Percentiles rank a stretch among this genome's conserved stretches.
phyloP scores from a whole-genome alignment of 1,140 invertebrate species.

The Drosophila biarmipes region DNA sequence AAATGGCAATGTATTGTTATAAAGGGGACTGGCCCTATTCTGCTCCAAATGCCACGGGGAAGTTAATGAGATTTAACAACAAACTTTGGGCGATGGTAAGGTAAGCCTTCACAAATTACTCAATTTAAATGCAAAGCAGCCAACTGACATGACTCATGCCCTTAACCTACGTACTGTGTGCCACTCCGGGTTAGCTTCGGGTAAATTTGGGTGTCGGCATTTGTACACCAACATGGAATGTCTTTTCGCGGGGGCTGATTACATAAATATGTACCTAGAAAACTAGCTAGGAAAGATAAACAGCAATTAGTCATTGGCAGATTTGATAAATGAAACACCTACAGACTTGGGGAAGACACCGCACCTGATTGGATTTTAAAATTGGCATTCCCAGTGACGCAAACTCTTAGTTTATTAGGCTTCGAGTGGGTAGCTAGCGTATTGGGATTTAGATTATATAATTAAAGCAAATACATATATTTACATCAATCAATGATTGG shows the following conservation, averaged over 20 bases:
- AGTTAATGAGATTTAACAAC: constrained; percentile 39
- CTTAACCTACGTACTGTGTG: constrained; percentile 32
- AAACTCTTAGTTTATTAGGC: constrained; percentile 25
- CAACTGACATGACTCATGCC: constrained; percentile 39
- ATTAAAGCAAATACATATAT: constrained; percentile 47
- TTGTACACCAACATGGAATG: constrained; percentile 41
- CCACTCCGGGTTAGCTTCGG: constrained; percentile 2
- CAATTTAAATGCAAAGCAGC: constrained; percentile 50
- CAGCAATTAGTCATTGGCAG: constrained; percentile 41
- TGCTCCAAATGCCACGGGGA: constrained; percentile 29
- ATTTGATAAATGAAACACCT: constrained; percentile 35
- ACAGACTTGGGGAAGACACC: constrained; percentile 37
- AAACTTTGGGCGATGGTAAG: constrained; percentile 14
- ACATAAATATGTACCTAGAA: constrained; percentile 27
- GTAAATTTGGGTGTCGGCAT: constrained; percentile 31
- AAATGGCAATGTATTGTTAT: constrained; percentile 11
- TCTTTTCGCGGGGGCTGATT: constrained; percentile 27
- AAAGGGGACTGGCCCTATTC: constrained; percentile 11
- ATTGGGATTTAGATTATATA: constrained; percentile 28
- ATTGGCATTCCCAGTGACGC: constrained; percentile 6
- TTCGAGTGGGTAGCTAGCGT: constrained; percentile 26
- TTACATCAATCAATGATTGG: constrained; percentile 48
- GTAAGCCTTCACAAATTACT: constrained; percentile 32
- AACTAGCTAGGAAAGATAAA: constrained; percentile 28
- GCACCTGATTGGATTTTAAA: constrained; percentile 23